These are phyloP conservation scores for Lycia hirtaria DNA, from an alignment of 2,888 invertebrate species.

Conservation along the genomic window DNA sequence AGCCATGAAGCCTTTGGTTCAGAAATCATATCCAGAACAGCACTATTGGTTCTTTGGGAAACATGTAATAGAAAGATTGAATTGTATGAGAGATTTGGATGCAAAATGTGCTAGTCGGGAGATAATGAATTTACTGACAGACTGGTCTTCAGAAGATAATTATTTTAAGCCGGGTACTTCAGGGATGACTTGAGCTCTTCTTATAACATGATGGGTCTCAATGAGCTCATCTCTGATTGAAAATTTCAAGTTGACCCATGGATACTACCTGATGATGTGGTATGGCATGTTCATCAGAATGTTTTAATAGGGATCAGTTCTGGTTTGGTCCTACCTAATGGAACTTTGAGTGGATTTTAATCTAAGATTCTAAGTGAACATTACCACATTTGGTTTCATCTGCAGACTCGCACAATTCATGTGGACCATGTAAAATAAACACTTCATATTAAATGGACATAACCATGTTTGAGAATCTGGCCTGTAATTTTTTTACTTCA, in stretches of 20 bases:
- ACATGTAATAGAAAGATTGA: constrained; percentile 69
- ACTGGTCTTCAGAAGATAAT: constrained; percentile 25
- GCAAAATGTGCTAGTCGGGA: constrained; percentile 62
- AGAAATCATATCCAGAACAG: constrained; percentile 40
- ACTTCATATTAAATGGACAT: too few species aligned
- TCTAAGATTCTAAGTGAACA: too few species aligned
- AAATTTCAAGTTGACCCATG: neutral
- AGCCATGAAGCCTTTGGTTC: constrained; percentile 65
- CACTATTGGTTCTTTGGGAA: constrained; percentile 72
- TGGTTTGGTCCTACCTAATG: too few species aligned
- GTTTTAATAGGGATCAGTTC: too few species aligned
- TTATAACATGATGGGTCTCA: neutral
- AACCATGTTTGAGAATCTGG: too few species aligned
- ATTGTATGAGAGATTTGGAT: constrained; percentile 64
- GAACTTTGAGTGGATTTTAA: too few species aligned
- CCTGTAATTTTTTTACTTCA: too few species aligned
- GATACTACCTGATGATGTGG: neutral
- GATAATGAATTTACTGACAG: constrained; percentile 58
- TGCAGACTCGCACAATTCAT: too few species aligned
- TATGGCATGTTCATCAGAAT: neutral
- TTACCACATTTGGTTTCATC: too few species aligned
- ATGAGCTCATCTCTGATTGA: neutral
- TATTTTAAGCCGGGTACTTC: neutral
- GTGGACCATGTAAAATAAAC: too few species aligned
- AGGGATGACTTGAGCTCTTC: neutral